Evolutionary conservation across 2,113 vertebrate species (phyloP).

Genomic region (Balaeniceps rex): DNA sequence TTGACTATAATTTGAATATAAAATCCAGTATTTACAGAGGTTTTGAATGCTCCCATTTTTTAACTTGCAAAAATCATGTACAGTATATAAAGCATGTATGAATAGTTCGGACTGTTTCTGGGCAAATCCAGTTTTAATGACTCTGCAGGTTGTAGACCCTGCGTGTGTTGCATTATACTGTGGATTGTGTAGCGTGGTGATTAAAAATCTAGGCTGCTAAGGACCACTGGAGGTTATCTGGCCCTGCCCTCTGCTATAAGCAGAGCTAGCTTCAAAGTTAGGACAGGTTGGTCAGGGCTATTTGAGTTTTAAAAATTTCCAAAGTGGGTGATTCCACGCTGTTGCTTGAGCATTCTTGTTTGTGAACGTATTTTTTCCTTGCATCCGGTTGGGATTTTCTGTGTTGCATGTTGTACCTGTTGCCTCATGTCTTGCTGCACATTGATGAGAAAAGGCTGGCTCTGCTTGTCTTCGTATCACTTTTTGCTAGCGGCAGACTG

Average conservation of each 20-base stretch:
- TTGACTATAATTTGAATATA: not conserved
- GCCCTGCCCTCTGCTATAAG: not conserved
- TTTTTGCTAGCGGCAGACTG: not conserved
- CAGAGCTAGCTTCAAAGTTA: not conserved
- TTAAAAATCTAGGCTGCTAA: not conserved
- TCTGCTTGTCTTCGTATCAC: not conserved
- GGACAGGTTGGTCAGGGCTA: not conserved
- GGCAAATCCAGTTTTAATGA: not conserved
- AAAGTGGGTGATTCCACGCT: not conserved
- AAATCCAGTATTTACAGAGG: not conserved
- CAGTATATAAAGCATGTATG: not conserved
- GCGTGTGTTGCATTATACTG: not conserved
- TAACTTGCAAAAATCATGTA: not conserved
- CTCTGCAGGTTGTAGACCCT: not conserved
- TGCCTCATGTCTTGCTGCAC: not conserved
- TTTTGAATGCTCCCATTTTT: not conserved
- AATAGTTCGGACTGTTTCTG: not conserved
- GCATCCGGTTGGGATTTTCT: fast-evolving
- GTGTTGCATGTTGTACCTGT: not conserved
- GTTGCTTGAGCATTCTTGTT: not conserved
- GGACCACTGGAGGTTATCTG: not conserved
- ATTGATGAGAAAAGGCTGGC: not conserved
- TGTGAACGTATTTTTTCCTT: not conserved
- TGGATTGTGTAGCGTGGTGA: not conserved
- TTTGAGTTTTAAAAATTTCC: not conserved